A percentile compares a stretch with the other conserved stretches of the same genome.
These are phyloP conservation scores for Dichetophora obliterata DNA, from an alignment of 2,888 invertebrate species.

Conservation along the genomic window DNA sequence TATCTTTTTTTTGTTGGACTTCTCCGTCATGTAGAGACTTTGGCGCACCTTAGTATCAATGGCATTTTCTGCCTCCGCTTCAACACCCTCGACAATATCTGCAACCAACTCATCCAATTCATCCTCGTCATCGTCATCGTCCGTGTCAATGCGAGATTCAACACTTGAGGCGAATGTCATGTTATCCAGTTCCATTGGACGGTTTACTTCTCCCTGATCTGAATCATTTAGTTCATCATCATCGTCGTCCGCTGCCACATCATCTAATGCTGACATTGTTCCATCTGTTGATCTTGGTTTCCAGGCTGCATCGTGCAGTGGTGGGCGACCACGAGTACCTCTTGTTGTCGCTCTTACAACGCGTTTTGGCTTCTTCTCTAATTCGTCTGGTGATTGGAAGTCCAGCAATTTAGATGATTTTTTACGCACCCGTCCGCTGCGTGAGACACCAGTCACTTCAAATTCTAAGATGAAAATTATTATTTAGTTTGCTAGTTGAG, in stretches of 20 bases:
- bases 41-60: slow-evolving; percentile 63
- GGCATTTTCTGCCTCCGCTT: slow-evolving; percentile 54
- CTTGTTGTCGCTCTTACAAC: slow-evolving; percentile 38
- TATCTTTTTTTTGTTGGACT: slow-evolving; percentile 81
- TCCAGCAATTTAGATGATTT: slow-evolving; percentile 95
- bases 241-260: slow-evolving; percentile 54
- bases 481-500: background rate
- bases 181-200: background rate
- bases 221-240: slow-evolving; percentile 56
- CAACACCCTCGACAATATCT: slow-evolving; percentile 62
- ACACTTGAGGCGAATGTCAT: slow-evolving; percentile 32
- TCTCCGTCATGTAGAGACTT: slow-evolving; percentile 82
- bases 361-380: slow-evolving; percentile 71
- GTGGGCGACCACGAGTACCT: slow-evolving; percentile 7
- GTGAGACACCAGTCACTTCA: slow-evolving; percentile 88
- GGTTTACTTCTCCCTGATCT: slow-evolving; percentile 43
- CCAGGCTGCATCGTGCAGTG: background rate
- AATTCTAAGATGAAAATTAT: slow-evolving; percentile 71
- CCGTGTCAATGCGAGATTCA: slow-evolving; percentile 18
- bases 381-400: slow-evolving; percentile 92
- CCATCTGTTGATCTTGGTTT: slow-evolving; percentile 36
- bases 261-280: slow-evolving; percentile 45
- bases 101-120: slow-evolving; percentile 64
- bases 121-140: slow-evolving; percentile 57
- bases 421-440: slow-evolving; percentile 91